These are phyloP conservation scores for Girardinichthys multiradiatus DNA, from an alignment of 2,113 vertebrate genomes.

Conservation along the genomic window DNA sequence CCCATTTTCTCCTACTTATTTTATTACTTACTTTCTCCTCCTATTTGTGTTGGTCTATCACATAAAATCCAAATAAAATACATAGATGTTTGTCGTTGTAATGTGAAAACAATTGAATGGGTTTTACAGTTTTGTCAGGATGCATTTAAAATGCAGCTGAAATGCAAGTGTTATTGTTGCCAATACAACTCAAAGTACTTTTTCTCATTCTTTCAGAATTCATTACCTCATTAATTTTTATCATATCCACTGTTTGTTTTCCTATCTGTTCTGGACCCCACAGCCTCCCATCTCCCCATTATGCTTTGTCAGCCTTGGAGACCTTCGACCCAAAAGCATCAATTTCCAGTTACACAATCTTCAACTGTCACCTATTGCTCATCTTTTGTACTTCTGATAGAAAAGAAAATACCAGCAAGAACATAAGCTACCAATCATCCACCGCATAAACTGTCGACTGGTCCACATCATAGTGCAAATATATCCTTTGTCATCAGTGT, in stretches of 20 bases:
- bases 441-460: conserved; percentile 35
- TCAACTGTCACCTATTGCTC: conserved; percentile 31
- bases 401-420: conserved; percentile 30
- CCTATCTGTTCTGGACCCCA: conserved; percentile 28
- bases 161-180: neutral
- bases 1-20: too few relatives aligned
- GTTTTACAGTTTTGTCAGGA: too few relatives aligned
- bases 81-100: too few relatives aligned
- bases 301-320: conserved; percentile 37
- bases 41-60: too few relatives aligned
- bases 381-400: conserved; percentile 33
- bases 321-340: conserved; percentile 41
- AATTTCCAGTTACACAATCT: conserved; percentile 50
- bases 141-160: too few relatives aligned
- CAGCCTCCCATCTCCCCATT: neutral
- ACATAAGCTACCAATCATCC: conserved; percentile 39
- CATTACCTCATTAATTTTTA: conserved; percentile 25
- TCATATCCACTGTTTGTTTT: conserved; percentile 16
- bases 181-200: neutral
- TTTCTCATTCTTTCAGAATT: conserved; percentile 3
- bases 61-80: too few relatives aligned
- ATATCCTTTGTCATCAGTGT: conserved; percentile 35
- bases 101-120: too few relatives aligned
- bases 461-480: conserved; percentile 25
- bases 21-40: too few relatives aligned